Conservation (phyloP, 2,113 vertebrate genomes). For the Podarcis cretensis region DNA sequence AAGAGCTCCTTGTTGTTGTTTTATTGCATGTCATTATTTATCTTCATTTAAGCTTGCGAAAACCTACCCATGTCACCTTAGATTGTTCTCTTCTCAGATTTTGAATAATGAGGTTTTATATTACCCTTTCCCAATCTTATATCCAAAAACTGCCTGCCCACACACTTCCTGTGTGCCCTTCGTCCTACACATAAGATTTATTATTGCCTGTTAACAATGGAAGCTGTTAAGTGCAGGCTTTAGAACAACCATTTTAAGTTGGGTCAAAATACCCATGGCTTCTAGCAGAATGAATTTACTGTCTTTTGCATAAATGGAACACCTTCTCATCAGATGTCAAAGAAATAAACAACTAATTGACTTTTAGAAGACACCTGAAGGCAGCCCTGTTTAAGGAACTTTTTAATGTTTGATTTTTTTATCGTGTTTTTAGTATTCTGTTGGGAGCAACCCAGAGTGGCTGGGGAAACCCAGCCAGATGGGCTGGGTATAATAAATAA, state of each 20-base stretch:
- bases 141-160: not conserved
- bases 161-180: not conserved
- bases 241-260: not conserved
- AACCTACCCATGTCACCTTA: slow-evolving; percentile 6
- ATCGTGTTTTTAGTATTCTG: too few relatives aligned
- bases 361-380: too few relatives aligned
- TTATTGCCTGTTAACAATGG: not conserved
- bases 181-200: not conserved
- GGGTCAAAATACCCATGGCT: not conserved
- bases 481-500: too few relatives aligned
- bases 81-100: not conserved
- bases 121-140: not conserved
- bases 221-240: not conserved
- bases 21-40: slow-evolving; percentile 22
- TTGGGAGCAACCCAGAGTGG: too few relatives aligned
- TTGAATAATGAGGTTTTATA: not conserved
- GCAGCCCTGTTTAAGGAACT: too few relatives aligned
- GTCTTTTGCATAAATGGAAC: not conserved
- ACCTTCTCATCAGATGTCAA: too few relatives aligned
- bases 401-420: too few relatives aligned
- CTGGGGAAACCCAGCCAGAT: too few relatives aligned
- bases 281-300: not conserved
- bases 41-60: slow-evolving; percentile 19
- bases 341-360: too few relatives aligned
- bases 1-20: not conserved